Evolutionary conservation across 1,140 invertebrate species (phyloP).

Genomic region (Bilobella aurantiaca): DNA sequence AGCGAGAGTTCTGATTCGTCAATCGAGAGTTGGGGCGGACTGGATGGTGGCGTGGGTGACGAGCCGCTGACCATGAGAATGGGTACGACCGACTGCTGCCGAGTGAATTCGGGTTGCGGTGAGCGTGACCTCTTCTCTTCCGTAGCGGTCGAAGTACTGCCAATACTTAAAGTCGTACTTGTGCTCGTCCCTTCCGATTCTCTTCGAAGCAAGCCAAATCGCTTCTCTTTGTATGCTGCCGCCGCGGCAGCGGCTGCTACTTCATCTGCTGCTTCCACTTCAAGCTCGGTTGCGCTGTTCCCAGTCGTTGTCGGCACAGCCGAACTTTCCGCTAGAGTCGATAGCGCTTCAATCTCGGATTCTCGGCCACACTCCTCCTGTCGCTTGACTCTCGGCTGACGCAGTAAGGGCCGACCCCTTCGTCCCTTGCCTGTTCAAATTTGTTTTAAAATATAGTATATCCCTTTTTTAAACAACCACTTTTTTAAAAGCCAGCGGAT

Average conservation of each 20-base stretch:
- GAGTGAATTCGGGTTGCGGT: background rate
- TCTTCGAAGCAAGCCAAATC: conserved; percentile 13
- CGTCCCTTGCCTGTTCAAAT: conserved; percentile 8
- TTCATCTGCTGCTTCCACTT: conserved; percentile 12
- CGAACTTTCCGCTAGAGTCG: background rate
- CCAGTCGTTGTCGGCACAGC: conserved; percentile 7
- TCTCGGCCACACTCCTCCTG: conserved; percentile 31
- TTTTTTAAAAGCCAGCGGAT: background rate
- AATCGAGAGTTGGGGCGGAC: conserved; percentile 15
- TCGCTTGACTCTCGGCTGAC: conserved; percentile 56
- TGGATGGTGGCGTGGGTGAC: conserved; percentile 28
- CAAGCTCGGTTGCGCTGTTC: background rate
- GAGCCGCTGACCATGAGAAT: conserved; percentile 34
- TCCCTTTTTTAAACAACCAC: background rate
- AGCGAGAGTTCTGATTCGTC: conserved; percentile 8
- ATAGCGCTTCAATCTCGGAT: conserved; percentile 38
- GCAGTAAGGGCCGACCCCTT: conserved; percentile 48
- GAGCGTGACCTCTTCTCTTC: too few relatives aligned
- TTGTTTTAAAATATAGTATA: background rate
- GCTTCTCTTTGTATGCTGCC: conserved; percentile 17
- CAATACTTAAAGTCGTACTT: too few relatives aligned
- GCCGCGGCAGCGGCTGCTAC: conserved; percentile 13
- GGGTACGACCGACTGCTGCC: conserved; percentile 25
- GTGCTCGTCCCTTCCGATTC: background rate
- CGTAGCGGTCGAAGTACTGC: too few relatives aligned